Percentiles rank a stretch among this genome's conserved stretches.
phyloP scores from a whole-genome alignment of 2,113 vertebrate species.

The Myiozetetes cayanensis region DNA sequence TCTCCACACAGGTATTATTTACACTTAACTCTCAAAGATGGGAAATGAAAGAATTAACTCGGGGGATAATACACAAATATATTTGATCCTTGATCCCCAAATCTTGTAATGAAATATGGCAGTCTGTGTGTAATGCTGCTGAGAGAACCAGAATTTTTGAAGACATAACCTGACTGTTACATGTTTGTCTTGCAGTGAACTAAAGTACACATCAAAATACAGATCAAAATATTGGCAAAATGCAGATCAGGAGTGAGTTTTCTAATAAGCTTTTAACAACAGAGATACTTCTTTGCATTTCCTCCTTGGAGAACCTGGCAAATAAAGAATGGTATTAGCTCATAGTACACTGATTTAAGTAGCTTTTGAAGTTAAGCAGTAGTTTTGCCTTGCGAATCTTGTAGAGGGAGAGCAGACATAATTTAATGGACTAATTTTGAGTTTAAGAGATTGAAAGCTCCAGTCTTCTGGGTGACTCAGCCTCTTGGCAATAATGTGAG shows the following conservation, averaged over 20 bases:
- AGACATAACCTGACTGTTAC: neutral
- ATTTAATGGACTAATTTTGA: neutral
- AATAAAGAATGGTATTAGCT: neutral
- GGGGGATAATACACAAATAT: neutral
- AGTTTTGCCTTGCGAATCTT: neutral
- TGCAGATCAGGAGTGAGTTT: neutral
- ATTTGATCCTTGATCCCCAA: neutral
- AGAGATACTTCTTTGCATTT: neutral
- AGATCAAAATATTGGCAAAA: neutral
- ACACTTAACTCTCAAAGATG: neutral
- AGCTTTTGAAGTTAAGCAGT: neutral
- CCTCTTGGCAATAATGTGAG: neutral
- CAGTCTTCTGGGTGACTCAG: neutral
- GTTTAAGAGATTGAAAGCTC: neutral
- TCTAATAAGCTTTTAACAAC: neutral
- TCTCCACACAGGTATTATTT: neutral
- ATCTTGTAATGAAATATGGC: neutral
- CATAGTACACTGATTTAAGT: neutral
- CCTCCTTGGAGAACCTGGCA: neutral
- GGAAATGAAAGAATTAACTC: neutral
- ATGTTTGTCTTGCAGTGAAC: neutral
- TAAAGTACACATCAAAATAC: neutral
- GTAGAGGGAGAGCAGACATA: neutral
- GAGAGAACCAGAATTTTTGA: neutral
- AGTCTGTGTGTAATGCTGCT: neutral